A percentile compares a stretch with the other conserved stretches of the same genome.
These are phyloP conservation scores for Dromius quadrimaculatus DNA, from an alignment of 2,888 invertebrate species.

Conservation along the genomic window DNA sequence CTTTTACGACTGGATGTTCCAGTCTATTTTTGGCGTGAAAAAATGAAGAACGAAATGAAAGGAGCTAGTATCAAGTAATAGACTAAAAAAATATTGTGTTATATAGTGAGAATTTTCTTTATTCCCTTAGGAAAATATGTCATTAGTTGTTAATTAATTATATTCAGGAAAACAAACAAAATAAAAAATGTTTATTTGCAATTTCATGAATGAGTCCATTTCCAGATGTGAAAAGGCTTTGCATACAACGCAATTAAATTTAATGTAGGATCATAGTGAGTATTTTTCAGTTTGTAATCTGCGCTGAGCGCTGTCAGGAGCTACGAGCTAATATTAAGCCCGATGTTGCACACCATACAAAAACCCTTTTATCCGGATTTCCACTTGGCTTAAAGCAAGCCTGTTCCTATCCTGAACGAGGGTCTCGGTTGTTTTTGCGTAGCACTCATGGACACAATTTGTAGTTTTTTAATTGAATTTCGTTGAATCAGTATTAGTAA, in stretches of 20 bases:
- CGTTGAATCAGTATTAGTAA: slow-evolving; percentile 25
- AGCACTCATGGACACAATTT: slow-evolving; percentile 43
- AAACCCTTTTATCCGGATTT: slow-evolving; percentile 35
- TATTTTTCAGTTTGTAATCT: slow-evolving; percentile 34
- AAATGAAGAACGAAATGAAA: no score
- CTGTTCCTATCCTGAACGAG: not conserved
- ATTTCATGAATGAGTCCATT: not conserved
- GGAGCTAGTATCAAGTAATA: no score
- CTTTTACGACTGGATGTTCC: no score
- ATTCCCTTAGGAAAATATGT: no score
- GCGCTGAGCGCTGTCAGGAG: not conserved
- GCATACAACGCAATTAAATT: not conserved
- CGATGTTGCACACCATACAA: slow-evolving; percentile 17
- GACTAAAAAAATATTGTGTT: no score
- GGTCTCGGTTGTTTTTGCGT: slow-evolving; percentile 4
- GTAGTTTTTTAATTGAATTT: slow-evolving; percentile 47
- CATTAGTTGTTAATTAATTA: no score
- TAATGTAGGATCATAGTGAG: not conserved
- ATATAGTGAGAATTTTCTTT: no score
- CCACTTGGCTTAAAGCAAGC: slow-evolving; percentile 24
- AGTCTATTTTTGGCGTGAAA: no score
- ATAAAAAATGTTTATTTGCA: not conserved
- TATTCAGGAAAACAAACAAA: no score
- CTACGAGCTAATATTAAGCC: slow-evolving; percentile 10
- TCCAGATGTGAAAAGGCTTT: not conserved